Evolutionary conservation across 1,140 invertebrate species (phyloP), one percentile per base, ranked within the genome.

Genomic region (Diuraphis noxia): DNA sequence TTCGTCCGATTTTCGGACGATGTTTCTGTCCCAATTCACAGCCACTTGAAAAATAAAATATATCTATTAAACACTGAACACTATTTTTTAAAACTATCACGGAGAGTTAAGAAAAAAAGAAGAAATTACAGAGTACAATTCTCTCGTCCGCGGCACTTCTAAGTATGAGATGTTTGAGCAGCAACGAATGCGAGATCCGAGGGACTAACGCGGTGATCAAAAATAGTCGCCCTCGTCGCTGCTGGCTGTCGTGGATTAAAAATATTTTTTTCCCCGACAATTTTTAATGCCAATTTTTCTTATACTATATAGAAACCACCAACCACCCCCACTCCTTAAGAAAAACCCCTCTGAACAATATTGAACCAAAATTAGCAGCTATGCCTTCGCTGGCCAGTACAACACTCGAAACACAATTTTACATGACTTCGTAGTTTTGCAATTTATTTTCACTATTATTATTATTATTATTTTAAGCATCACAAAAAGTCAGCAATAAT

Each of bases 181-280:
- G 89, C 89, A 52, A 82, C 89, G 63, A 81, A 46, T 91, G 89
- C 77, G 77, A 91, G 63, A 91, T 91, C 77, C 89, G 89, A 91
- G 89, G 89, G 89, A 91, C 89, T 91, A 81, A 91, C 77, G 41
- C 89, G 89, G 89, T 52, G 89, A 91, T 91, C 89, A 91, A 91
- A 91, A 91, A 91, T 91, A 91, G 89, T 91, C 89, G 89, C 89
- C 89, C 89, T 91, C 89, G 89, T 91, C 89, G 89, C 88, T 91
- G 89, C 89, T 91, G 46, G 77, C 89, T 34, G 89, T 40, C 30
- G 89, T 41, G 72, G 89, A 91, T 91, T 91, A 91, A 91, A 91
- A 91, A 91, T 91, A 91, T 91, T 91, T 91, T 49, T 91, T 91
- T 79, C 41, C 89, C 89, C 89, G 72, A 91, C 43, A 91, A 91